phyloP scores from a whole-genome alignment of 2,888 invertebrate genomes.

The Agelastica alni region DNA sequence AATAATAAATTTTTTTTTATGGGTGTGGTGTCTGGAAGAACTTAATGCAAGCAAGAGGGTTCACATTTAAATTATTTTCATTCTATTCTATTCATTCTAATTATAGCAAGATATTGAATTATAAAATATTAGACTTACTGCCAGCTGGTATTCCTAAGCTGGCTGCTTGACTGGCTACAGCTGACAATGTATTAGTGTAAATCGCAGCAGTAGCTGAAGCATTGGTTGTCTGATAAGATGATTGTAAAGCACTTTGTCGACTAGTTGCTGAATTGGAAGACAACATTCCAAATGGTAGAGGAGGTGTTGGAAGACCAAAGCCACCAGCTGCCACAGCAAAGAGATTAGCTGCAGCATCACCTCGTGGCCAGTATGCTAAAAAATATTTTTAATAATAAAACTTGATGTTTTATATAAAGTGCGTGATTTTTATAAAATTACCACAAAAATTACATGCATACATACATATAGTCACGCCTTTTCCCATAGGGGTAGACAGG shows the following conservation, averaged over 20 bases:
- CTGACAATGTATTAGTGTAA: constrained; percentile 75
- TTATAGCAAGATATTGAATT: too few relatives aligned
- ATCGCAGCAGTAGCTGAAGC: constrained; percentile 54
- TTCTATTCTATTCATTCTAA: too few relatives aligned
- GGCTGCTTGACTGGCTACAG: constrained; percentile 84
- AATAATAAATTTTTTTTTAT: too few relatives aligned
- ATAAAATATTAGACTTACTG: constrained; percentile 61
- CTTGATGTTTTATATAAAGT: too few relatives aligned
- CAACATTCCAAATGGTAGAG: constrained; percentile 53
- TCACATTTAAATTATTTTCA: too few relatives aligned
- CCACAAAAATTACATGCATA: too few relatives aligned
- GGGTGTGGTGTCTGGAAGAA: too few relatives aligned
- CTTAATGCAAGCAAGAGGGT: too few relatives aligned
- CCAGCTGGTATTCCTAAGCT: constrained; percentile 78
- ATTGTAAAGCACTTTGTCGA: constrained; percentile 40
- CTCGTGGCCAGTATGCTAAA: constrained; percentile 81
- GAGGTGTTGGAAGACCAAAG: constrained; percentile 53
- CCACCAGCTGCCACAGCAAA: constrained; percentile 58
- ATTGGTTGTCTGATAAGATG: constrained; percentile 51
- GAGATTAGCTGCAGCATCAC: constrained; percentile 60
- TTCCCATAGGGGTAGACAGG: too few relatives aligned
- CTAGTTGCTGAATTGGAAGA: constrained; percentile 47
- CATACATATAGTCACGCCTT: too few relatives aligned
- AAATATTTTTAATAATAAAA: constrained; percentile 14
- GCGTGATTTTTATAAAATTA: too few relatives aligned